Evolutionary conservation across 2,113 vertebrate species (phyloP).

Genomic region (Rhizomys pruinosus): DNA sequence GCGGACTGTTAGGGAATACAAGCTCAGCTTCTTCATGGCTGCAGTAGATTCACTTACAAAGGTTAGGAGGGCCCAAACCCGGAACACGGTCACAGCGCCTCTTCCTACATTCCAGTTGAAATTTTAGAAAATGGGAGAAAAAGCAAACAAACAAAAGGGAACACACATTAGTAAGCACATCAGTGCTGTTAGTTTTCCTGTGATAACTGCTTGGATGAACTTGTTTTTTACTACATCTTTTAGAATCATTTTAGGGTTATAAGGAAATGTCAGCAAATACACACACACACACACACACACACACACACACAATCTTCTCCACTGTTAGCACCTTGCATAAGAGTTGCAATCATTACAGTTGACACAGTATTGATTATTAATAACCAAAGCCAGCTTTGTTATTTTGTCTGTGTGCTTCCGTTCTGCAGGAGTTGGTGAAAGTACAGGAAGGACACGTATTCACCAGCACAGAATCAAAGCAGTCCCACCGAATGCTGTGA

Average conservation of each 20-base stretch:
- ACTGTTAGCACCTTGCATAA: rapidly evolving
- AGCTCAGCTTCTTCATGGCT: background rate
- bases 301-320: background rate
- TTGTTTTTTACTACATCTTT: background rate
- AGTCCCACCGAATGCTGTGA: rapidly evolving
- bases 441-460: rapidly evolving
- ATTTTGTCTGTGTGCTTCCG: background rate
- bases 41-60: background rate
- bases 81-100: rapidly evolving
- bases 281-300: background rate
- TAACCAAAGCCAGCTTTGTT: too few species aligned
- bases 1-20: rapidly evolving
- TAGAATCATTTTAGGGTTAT: background rate
- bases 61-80: too few species aligned
- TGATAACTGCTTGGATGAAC: background rate
- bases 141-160: background rate
- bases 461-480: rapidly evolving
- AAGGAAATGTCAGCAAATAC: background rate
- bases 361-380: rapidly evolving
- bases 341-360: rapidly evolving
- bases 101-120: background rate
- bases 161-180: background rate
- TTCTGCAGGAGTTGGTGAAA: background rate
- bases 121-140: too few species aligned
- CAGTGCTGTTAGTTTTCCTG: rapidly evolving